Conservation (phyloP, 53 echinoderm and acorn worm species). For the Paracentrotus lividus region DNA sequence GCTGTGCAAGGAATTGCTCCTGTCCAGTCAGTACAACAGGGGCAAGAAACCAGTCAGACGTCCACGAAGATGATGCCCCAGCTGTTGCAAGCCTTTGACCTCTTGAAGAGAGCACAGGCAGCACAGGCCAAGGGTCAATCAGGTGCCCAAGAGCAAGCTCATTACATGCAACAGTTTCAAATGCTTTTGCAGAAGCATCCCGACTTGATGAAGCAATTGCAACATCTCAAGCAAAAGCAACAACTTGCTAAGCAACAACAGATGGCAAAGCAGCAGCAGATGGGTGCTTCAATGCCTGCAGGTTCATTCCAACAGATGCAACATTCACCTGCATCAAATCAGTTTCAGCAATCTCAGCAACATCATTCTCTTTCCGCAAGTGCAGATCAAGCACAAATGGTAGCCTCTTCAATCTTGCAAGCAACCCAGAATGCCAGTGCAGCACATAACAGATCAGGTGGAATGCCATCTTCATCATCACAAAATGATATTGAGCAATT, state of each 20-base stretch:
- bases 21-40: conserved; percentile 12
- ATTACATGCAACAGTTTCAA: conserved; percentile 64
- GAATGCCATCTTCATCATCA: neutral
- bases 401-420: conserved; percentile 57
- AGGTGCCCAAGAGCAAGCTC: conserved; percentile 35
- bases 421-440: conserved; percentile 19
- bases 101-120: conserved; percentile 52
- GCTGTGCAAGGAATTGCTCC: neutral
- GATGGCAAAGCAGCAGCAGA: conserved; percentile 61
- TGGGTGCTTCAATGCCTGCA: conserved; percentile 58
- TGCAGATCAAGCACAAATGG: conserved; percentile 61
- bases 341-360: conserved; percentile 64
- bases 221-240: conserved; percentile 49
- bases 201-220: conserved; percentile 47
- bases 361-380: conserved; percentile 60
- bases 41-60: conserved; percentile 49
- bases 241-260: conserved; percentile 59
- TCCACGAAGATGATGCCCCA: conserved; percentile 55
- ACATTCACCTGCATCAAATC: conserved; percentile 8
- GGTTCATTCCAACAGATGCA: conserved; percentile 31
- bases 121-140: conserved; percentile 55
- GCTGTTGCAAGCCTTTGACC: conserved; percentile 55
- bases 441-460: neutral
- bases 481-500: conserved; percentile 1
- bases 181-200: conserved; percentile 59